Evolutionary conservation across 92 coral and sea anemone species (phyloP), one percentile per base, ranked within the genome.

Genomic region (Bergia sp.): DNA sequence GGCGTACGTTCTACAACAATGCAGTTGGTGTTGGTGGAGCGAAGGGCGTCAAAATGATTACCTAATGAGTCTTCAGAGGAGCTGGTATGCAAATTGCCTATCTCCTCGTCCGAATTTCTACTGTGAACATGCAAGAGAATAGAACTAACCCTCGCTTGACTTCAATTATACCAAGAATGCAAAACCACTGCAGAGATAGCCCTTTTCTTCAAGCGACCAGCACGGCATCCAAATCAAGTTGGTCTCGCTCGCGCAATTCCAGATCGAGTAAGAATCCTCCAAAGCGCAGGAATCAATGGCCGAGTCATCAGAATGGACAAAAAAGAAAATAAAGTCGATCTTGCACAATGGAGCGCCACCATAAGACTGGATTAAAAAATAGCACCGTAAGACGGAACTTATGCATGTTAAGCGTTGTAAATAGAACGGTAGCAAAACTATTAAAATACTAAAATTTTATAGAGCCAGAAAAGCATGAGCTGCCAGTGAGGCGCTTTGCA

Each of bases 221-320:
- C 91, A 37, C 88, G 82, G 88, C 88, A 81, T 72, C 91, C 91
- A 43, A 82, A 67, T 44, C 88, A 49, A 37, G 91, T 89, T 37
- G 91, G 91, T 85, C 75, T 61, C 36, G 44, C 71, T 38, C 57
- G 73, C 37, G 89, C 39, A 21, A 78, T 45, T 16, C 82, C 82
- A 45, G 37, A 6, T n/a, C 37, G 37, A n/a, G 74, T 69, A 3
- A 21, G 11, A 3, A 5, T 69, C 23, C 88, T 37, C 88, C 47
- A 84, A 13, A 84, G 50, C 43, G 16, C 88, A 84, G 53, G 57
- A 36, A 49, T 76, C 73, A 76, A 76, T 29, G 89, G 89, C 43
- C 9, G 89, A 75, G 80, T 37, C 42, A 76, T 43, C 42, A 43
- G 39, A 37, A 21, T 16, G 6, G 80, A 76, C 50, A 66, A 86